Evolutionary conservation across 2,888 invertebrate genomes (phyloP).

Genomic region (Tenodera sinensis): DNA sequence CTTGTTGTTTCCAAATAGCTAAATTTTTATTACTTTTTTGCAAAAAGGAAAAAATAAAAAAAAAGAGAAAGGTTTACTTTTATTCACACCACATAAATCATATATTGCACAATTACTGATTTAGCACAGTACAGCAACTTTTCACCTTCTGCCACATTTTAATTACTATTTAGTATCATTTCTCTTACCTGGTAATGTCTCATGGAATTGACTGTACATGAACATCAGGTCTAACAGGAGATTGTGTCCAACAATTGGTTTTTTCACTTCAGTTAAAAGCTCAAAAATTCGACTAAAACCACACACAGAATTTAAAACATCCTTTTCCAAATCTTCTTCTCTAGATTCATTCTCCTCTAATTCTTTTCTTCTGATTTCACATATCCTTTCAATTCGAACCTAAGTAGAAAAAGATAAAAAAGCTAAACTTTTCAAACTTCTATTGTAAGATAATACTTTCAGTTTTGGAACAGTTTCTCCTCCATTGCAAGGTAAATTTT

Average conservation of each 20-base stretch:
- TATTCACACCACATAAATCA: no score
- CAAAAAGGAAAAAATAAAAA: no score
- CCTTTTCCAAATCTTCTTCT: constrained; percentile 45
- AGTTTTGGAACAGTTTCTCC: no score
- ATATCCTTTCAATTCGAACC: constrained; percentile 44
- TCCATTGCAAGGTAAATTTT: no score
- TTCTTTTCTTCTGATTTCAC: constrained; percentile 37
- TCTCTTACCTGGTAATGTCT: constrained; percentile 58
- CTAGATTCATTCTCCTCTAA: background rate
- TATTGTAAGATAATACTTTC: no score
- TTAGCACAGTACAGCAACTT: background rate
- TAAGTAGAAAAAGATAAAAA: constrained; percentile 30
- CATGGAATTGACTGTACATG: constrained; percentile 67
- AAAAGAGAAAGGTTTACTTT: no score
- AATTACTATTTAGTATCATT: background rate
- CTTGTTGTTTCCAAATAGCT: no score
- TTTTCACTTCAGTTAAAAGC: constrained; percentile 55
- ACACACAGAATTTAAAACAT: constrained; percentile 50
- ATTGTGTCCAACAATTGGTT: constrained; percentile 77
- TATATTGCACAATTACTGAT: no score
- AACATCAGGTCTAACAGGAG: constrained; percentile 65
- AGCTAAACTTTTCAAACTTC: no score
- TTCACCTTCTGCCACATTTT: background rate
- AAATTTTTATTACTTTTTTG: no score
- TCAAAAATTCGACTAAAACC: constrained; percentile 68